phyloP scores from a whole-genome alignment of 35 echinoderm and acorn worm genomes.

The Lytechinus pictus region DNA sequence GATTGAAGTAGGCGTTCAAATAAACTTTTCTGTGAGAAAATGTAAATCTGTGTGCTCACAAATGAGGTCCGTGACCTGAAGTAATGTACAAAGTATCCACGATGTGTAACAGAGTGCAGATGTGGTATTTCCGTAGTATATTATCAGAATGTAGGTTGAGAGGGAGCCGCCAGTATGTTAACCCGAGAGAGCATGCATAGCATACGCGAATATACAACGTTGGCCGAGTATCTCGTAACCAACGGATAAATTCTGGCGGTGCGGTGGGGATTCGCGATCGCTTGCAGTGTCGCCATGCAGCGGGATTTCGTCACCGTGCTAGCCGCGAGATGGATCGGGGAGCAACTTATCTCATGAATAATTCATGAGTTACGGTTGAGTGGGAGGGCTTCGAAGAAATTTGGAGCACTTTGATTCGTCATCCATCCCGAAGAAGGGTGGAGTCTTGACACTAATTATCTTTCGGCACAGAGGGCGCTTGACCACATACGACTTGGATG shows the following conservation, averaged over 20 bases:
- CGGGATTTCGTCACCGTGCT: background rate
- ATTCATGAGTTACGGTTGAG: constrained; percentile 16
- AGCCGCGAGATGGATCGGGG: background rate
- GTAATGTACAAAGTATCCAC: background rate
- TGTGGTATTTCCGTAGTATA: background rate
- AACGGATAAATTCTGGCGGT: background rate
- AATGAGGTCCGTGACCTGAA: background rate
- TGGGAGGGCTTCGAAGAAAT: constrained; percentile 30
- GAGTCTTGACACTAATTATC: background rate
- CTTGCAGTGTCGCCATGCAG: background rate
- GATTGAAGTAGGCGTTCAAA: background rate
- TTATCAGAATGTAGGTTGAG: background rate
- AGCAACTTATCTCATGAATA: background rate
- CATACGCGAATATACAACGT: background rate
- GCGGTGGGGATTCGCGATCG: background rate
- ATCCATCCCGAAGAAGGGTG: background rate
- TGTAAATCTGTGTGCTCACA: background rate
- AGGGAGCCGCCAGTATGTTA: background rate
- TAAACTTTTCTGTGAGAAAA: background rate
- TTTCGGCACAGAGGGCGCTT: background rate
- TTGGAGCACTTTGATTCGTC: background rate
- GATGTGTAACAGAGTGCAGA: background rate
- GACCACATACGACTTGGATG: background rate
- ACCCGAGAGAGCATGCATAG: background rate
- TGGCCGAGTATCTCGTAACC: background rate